Conservation (phyloP, 2,113 vertebrate species). For the Anthoscopus minutus region DNA sequence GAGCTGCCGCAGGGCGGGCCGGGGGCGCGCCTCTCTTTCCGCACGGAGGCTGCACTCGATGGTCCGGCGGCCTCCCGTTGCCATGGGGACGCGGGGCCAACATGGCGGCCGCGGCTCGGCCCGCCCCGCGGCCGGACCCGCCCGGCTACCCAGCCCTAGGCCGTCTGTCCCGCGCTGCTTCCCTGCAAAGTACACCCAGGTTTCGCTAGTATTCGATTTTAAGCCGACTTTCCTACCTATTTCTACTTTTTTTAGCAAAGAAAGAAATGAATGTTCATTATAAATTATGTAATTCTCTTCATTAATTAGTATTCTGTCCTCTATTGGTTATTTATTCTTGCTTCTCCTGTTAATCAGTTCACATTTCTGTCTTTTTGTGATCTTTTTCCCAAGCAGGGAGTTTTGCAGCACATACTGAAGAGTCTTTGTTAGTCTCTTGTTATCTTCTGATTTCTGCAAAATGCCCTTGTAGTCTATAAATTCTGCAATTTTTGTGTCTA, state of each 20-base stretch:
- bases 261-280: not conserved
- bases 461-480: not conserved
- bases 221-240: not conserved
- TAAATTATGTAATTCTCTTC: not conserved
- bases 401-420: not conserved
- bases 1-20: accelerated
- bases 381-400: not conserved
- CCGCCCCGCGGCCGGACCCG: accelerated
- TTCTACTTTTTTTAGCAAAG: not conserved
- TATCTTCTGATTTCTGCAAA: not conserved
- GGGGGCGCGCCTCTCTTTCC: accelerated
- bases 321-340: not conserved
- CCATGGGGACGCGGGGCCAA: not conserved
- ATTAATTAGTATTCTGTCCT: not conserved
- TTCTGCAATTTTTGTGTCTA: not conserved
- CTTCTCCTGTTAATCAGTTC: not conserved
- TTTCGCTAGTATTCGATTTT: not conserved
- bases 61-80: not conserved
- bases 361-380: not conserved
- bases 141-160: accelerated
- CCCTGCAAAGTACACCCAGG: accelerated
- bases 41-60: not conserved
- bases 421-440: not conserved
- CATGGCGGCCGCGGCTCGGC: not conserved
- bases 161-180: accelerated